Percentiles rank a stretch among this genome's conserved stretches.
These are phyloP conservation scores for Daubentonia madagascariensis DNA, from an alignment of 2,113 vertebrate genomes.

Conservation along the genomic window DNA sequence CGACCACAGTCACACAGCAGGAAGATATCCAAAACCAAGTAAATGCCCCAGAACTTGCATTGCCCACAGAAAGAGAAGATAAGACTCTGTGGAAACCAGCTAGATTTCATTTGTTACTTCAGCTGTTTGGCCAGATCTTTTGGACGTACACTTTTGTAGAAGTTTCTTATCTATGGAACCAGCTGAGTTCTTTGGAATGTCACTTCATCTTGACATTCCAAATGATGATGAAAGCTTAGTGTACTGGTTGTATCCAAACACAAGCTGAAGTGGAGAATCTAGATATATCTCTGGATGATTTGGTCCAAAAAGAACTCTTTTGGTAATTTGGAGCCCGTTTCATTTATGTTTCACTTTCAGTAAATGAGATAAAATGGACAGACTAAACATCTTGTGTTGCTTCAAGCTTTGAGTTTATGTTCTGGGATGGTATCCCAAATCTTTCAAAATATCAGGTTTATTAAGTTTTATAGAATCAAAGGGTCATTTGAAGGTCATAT, in stretches of 20 bases:
- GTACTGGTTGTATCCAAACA: neutral
- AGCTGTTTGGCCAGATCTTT: neutral
- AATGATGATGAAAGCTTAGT: neutral
- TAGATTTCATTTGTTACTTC: neutral
- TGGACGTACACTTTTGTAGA: neutral
- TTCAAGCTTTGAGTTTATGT: neutral
- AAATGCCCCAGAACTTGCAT: neutral
- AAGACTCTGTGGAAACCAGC: neutral
- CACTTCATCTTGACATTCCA: neutral
- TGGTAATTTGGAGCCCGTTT: neutral
- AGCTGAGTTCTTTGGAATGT: conserved; percentile 33
- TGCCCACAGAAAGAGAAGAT: neutral
- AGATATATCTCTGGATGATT: neutral
- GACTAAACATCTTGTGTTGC: neutral
- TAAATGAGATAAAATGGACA: neutral
- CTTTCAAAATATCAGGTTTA: neutral
- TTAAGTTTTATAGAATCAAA: neutral
- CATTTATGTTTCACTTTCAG: neutral
- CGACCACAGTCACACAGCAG: neutral
- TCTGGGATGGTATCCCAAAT: neutral
- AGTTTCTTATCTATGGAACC: neutral
- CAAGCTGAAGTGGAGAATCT: neutral
- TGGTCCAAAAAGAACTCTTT: neutral
- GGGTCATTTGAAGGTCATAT: neutral
- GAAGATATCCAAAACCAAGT: neutral